Evolutionary conservation across 2,888 invertebrate species (phyloP), one percentile per base, ranked within the genome.

Genomic region (Ganaspis brasiliensis): DNA sequence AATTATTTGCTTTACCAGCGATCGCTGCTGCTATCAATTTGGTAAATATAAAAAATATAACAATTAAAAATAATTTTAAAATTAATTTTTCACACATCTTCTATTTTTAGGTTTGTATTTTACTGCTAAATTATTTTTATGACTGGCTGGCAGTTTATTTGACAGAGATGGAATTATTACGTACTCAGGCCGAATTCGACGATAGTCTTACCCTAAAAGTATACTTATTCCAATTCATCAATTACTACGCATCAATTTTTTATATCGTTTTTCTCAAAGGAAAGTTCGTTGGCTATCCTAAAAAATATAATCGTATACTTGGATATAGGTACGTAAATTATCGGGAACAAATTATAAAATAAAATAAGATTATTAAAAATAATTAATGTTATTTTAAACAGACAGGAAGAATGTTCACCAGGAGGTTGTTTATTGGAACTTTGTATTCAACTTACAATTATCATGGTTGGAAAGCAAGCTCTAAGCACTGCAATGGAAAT

Each of bases 381-480:
- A 14, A 24, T 72, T 72, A 19, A 52, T 72, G 45, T 3, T 2
- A 72, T 56, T 67, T 70, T 63, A 75, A 70, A 31, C 24, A 86
- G 90, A 52, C 90, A 91, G 82, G 91, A 91, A 80, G 91, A 95
- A 94, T 97, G 97, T 91, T 95, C 95, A 86, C 95, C 96, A 2
- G 97, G 97, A 21, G 97, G 97, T 8, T 97, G 97, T 87, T 93
- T 97, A 79, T 95, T 96, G 92, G 97, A 98, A 91, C 92, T 98
- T 63, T 96, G 96, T 81, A 95, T 98, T 86, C 97, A 98, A 90
- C 91, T 97, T 82, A 95, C 95, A 0, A 96, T 97, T 84, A 97
- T 97, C 78, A 96, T 96, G 95, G 94, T 96, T 49, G 97, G 97
- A 77, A 97, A 97, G 88, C 97, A 97, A 92, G 94, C 95, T 1